Percentiles rank a stretch among this genome's conserved stretches.
Evolutionary conservation across 2,888 invertebrate species (phyloP).

Genomic region (Zelleria hepariella): DNA sequence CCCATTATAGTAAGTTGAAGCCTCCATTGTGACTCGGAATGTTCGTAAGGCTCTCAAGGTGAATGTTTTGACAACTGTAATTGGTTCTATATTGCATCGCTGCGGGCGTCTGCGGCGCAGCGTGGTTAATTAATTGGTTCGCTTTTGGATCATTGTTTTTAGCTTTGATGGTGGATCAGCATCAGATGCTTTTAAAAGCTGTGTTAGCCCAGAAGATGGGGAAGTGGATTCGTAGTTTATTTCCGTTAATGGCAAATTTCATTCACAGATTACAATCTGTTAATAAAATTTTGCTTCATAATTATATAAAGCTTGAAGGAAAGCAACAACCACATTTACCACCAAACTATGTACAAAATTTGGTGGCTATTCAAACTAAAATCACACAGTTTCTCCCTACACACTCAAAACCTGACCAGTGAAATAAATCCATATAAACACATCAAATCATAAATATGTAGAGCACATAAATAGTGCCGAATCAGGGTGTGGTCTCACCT

Average conservation of each 20-base stretch:
- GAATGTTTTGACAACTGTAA: constrained; percentile 58
- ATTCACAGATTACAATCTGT: too few species aligned
- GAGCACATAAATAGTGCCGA: background rate
- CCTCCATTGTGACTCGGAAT: constrained; percentile 41
- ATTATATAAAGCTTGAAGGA: too few species aligned
- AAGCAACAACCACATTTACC: too few species aligned
- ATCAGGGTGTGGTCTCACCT: background rate
- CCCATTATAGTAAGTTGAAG: constrained; percentile 36
- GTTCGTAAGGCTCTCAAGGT: constrained; percentile 54
- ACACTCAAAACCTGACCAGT: background rate
- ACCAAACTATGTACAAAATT: too few species aligned
- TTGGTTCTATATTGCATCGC: constrained; percentile 25
- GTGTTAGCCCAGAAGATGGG: too few species aligned
- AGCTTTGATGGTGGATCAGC: background rate
- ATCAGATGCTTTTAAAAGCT: too few species aligned
- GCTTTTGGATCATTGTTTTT: background rate
- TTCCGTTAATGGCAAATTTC: too few species aligned
- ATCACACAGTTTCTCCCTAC: background rate
- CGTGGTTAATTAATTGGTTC: constrained; percentile 1
- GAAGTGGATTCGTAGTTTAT: too few species aligned
- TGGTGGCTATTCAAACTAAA: too few species aligned
- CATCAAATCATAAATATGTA: background rate
- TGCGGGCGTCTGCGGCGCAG: constrained; percentile 1
- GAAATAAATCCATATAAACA: background rate
- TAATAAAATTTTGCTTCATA: too few species aligned